phyloP scores from a whole-genome alignment of 2,113 vertebrate genomes.

The Cygnus buccinator region DNA sequence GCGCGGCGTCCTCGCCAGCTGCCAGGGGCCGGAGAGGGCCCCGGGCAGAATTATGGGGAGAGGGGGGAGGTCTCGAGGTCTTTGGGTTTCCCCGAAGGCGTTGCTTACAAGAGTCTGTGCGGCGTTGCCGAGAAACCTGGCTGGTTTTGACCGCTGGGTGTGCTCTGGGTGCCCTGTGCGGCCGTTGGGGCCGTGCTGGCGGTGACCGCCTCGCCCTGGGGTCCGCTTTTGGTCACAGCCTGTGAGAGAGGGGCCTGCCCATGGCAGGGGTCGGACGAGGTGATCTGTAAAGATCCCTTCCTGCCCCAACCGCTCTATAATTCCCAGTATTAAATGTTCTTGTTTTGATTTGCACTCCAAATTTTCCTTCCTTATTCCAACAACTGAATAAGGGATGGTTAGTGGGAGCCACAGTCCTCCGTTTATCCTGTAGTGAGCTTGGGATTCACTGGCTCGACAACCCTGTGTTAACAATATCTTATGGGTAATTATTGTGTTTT shows the following conservation, averaged over 20 bases:
- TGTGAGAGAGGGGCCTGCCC: too few relatives aligned
- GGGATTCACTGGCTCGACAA: neutral
- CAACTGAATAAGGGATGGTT: neutral
- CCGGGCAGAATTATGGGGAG: neutral
- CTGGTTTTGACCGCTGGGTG: rapidly evolving
- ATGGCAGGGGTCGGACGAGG: too few relatives aligned
- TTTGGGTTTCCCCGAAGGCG: neutral
- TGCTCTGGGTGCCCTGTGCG: neutral
- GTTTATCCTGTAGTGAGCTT: neutral
- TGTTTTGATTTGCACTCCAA: too few relatives aligned
- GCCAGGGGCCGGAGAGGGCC: neutral
- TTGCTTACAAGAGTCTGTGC: rapidly evolving
- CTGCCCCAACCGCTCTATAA: too few relatives aligned
- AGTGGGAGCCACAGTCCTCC: rapidly evolving
- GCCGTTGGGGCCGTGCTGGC: rapidly evolving
- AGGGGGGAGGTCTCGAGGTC: neutral
- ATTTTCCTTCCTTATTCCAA: rapidly evolving
- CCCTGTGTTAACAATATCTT: rapidly evolving
- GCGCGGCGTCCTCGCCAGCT: neutral
- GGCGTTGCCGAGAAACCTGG: rapidly evolving
- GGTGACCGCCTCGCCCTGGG: too few relatives aligned
- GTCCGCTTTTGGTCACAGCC: too few relatives aligned
- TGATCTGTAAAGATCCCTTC: too few relatives aligned
- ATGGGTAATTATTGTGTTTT: rapidly evolving
- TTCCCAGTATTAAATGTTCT: too few relatives aligned